phyloP scores from a whole-genome alignment of 2,888 invertebrate genomes.

The Drosophila robusta region DNA sequence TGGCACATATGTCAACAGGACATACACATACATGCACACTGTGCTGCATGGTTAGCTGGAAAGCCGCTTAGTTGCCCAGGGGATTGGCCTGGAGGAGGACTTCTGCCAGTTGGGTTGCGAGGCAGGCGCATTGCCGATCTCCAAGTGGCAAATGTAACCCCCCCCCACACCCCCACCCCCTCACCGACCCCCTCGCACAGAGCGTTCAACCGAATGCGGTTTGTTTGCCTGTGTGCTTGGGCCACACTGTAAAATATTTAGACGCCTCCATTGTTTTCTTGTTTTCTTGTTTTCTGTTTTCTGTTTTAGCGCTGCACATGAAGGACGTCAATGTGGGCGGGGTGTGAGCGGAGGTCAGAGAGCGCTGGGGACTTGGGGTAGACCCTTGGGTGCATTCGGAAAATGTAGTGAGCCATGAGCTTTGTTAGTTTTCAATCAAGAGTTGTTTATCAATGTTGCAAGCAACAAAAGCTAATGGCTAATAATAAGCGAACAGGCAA shows the following conservation, averaged over 20 bases:
- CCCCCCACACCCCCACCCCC: background rate
- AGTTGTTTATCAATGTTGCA: constrained; percentile 68
- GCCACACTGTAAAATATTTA: constrained; percentile 51
- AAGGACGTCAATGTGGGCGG: constrained; percentile 18
- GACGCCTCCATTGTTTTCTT: constrained; percentile 45
- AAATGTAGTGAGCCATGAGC: constrained; percentile 62
- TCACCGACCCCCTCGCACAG: background rate
- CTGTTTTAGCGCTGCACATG: constrained; percentile 11
- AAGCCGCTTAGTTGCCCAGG: constrained; percentile 50
- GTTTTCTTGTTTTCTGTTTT: constrained; percentile 21
- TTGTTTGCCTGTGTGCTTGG: constrained; percentile 16
- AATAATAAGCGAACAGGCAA: constrained; percentile 52
- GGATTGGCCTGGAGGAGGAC: constrained; percentile 11
- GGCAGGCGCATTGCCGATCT: constrained; percentile 20
- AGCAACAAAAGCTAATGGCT: constrained; percentile 67
- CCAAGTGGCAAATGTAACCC: background rate
- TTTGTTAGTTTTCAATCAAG: constrained; percentile 80
- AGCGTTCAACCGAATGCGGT: constrained; percentile 21
- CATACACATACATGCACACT: background rate
- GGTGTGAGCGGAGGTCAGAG: background rate
- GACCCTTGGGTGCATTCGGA: constrained; percentile 57
- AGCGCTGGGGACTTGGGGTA: background rate
- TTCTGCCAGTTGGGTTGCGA: background rate
- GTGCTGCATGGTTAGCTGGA: constrained; percentile 24
- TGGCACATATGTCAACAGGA: constrained; percentile 36